Percentiles rank a stretch among this genome's conserved stretches.
phyloP scores from a whole-genome alignment of 2,888 invertebrate species.

The Phrixothrix hirtus region DNA sequence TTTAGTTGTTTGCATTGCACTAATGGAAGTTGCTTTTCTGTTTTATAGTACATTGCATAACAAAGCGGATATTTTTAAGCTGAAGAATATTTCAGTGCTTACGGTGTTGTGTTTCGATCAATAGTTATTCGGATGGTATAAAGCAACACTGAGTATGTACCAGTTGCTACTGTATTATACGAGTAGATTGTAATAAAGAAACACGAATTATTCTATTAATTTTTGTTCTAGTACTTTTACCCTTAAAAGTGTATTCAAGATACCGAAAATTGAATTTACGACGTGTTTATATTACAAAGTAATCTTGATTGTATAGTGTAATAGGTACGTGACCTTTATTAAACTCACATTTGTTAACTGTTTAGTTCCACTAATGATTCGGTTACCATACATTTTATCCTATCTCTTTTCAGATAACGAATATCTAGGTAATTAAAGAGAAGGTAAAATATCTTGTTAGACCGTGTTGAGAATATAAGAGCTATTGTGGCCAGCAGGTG shows the following conservation, averaged over 20 bases:
- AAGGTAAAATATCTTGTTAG: constrained; percentile 20
- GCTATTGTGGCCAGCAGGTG: constrained; percentile 31
- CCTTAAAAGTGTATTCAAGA: constrained; percentile 1
- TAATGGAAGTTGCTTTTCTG: too few species aligned
- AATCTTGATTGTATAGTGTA: constrained; percentile 20
- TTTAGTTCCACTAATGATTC: constrained; percentile 7
- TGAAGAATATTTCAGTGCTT: neutral
- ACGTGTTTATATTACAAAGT: constrained; percentile 23
- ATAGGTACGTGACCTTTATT: constrained; percentile 25
- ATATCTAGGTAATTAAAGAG: constrained; percentile 20
- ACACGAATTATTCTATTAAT: constrained; percentile 11
- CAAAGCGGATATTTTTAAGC: neutral
- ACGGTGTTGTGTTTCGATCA: too few species aligned
- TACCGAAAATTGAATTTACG: constrained; percentile 24
- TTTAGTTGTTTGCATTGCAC: too few species aligned
- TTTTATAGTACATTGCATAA: neutral
- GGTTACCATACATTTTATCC: constrained; percentile 6
- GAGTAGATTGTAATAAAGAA: neutral
- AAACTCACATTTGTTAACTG: constrained; percentile 29
- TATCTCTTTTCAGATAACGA: constrained; percentile 10
- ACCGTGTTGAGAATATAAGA: constrained; percentile 23
- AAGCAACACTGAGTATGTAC: neutral
- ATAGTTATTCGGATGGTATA: too few species aligned
- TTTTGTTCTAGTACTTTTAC: constrained; percentile 17
- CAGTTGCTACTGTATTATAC: neutral